Evolutionary conservation across 2,797 vertebrate species (phyloP).

Genomic region (Coluber constrictor): DNA sequence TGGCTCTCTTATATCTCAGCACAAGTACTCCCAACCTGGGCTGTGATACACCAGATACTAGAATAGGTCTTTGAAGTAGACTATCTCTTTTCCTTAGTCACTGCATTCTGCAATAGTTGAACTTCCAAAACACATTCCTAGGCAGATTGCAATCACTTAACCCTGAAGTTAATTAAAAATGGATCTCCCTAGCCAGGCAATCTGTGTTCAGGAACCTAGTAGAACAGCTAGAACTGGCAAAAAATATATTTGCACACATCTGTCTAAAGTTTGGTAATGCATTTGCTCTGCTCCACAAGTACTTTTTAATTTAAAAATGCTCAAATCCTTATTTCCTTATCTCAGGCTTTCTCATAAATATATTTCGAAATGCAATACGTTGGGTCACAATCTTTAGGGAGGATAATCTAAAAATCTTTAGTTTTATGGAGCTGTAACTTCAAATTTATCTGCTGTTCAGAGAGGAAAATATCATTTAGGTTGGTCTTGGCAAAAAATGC

Average conservation of each 20-base stretch:
- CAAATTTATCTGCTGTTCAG: neutral
- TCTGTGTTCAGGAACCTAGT: neutral
- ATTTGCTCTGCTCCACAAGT: neutral
- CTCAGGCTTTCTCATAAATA: constrained; percentile 1
- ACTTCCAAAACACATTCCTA: neutral
- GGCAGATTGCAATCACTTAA: neutral
- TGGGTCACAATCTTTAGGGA: neutral
- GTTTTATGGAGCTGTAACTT: neutral
- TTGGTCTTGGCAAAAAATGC: constrained; percentile 31
- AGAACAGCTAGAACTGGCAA: neutral
- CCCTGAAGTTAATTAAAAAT: neutral
- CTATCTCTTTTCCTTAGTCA: neutral
- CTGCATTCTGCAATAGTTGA: neutral
- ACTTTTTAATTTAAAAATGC: constrained; percentile 14
- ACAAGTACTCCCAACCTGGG: neutral
- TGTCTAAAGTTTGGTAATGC: neutral
- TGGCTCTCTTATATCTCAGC: neutral
- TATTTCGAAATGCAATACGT: neutral
- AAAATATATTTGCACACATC: neutral
- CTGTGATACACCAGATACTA: neutral
- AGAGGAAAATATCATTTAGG: neutral
- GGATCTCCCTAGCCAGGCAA: neutral
- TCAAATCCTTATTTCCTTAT: neutral
- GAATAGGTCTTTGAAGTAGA: neutral
- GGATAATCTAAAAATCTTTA: neutral